Base-by-base conservation (phyloP, 1,140 invertebrate genomes). In the Drosophila malerkotliana region DNA sequence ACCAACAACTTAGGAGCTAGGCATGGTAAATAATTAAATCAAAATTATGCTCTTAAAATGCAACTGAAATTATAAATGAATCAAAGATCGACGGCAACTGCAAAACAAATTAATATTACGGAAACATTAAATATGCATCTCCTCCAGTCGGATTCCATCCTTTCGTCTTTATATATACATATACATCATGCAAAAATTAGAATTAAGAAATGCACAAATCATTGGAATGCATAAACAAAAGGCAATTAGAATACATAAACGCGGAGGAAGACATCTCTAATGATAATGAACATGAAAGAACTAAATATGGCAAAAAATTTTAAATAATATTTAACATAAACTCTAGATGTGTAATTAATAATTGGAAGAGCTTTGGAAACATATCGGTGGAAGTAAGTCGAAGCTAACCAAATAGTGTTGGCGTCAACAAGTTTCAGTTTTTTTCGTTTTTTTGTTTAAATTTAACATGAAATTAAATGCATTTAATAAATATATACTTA, bases 281-380 rank as follows among this genome's bases (percentile, higher is more conserved):
- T 54, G 41, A 47, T 24, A 1, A 37, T 9, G 41, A 18, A 18
- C 15, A 47, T 47, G 44, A 63, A 51, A 44, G 64, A 79, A 59
- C 59, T 80, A 66, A 79, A 68, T 88, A 87, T 87, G 82, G 82
- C 83, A 88, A 82, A 77, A 21, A 21, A 21, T 3, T 44, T 44
- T 1, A 3, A 53, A 73, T 37, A 73, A 55, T 61, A 87, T 72
- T 83, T 67, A 81, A 76, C 53, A 71, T 71, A 71, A 68, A 28
- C 47, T 57, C 34, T 75, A 66, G 26, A 57, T 39, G 45, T 77
- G 44, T 79, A 62, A 53, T 74, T 63, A 74, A 77, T 88, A 87
- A 87, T 88, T 88, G 83, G 83, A 88, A 88, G 83, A 88, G 83
- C 83, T 88, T 88, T 88, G 83, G 83, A 88, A 88, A 88, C 67